Base-by-base conservation (phyloP, 1,140 invertebrate genomes). In the Aphaenogaster ashmeadi region DNA sequence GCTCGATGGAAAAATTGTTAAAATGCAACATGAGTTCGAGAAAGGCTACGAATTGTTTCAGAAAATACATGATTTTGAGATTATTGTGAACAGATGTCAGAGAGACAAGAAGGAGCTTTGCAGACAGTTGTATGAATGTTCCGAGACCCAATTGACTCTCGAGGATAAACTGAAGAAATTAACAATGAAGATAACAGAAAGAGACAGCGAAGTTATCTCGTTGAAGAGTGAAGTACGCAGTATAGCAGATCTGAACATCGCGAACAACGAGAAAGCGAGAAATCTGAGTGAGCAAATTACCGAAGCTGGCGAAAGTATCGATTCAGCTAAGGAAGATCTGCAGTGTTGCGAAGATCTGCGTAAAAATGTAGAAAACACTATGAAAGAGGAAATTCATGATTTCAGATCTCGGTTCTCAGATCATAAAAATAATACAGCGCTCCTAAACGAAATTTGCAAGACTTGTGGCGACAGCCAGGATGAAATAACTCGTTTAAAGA, bases 401-500 rank as follows among this genome's bases (percentile, higher is more conserved):
- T 74, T 93, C 27, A 79, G 86, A 60, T 74, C 90, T 5, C 78
- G 60, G 78, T 87, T 93, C n/a, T 86, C 77, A 9, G 52, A 86
- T 50, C 92, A 92, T 44, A 90, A 93, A 89, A 90, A 92, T 47
- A 90, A 93, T 66, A 86, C 87, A n/a, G 81, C 72, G 13, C 83
- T 94, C 38, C 58, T 92, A 38, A 93, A 87, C 75, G 71, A 88
- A 44, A 90, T 93, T 62, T 66, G 86, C 27, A 71, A 91, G 62
- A 86, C 88, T 44, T 87, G 89, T 33, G 83, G 91, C 38, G 75
- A 87, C 13, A 92, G 87, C 41, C 83, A 89, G 5, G 60, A 75
- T 41, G 90, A 94, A 85, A 47, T 93, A 58, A 75, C 91, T 21
- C 84, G 74, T 79, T 80, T 95, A 41, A 93, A 92, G 69, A 18